Conservation (phyloP, 2,797 vertebrate genomes). For the Sebastes steindachneri region DNA sequence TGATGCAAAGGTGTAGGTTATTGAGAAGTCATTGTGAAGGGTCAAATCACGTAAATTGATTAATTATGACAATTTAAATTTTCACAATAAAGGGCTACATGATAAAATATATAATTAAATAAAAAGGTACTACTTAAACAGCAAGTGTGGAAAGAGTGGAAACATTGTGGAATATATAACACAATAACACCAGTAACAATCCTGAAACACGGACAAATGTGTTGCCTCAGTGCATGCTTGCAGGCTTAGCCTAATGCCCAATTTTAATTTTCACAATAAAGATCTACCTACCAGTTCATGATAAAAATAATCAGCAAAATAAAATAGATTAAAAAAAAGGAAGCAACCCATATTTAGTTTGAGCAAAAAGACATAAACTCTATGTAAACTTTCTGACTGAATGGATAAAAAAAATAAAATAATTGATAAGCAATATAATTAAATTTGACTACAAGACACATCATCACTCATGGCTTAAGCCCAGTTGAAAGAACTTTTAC, state of each 20-base stretch:
- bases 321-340: not conserved
- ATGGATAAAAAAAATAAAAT: not conserved
- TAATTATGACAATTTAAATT: not conserved
- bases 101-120: not conserved
- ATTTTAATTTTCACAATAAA: not conserved
- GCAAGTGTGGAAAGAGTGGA: no score
- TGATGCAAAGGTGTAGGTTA: not conserved
- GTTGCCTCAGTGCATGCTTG: accelerated
- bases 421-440: not conserved
- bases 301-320: not conserved
- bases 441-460: not conserved
- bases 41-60: not conserved
- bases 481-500: not conserved
- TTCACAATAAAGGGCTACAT: not conserved
- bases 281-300: not conserved
- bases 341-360: not conserved
- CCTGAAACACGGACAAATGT: no score
- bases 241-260: no score
- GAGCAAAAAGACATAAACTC: not conserved
- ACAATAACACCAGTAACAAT: no score
- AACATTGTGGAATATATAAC: no score
- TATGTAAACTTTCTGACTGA: not conserved
- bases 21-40: not conserved
- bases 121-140: not conserved
- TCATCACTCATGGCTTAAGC: not conserved